Conservation (phyloP, 2,113 vertebrate species). For the Promerops cafer region DNA sequence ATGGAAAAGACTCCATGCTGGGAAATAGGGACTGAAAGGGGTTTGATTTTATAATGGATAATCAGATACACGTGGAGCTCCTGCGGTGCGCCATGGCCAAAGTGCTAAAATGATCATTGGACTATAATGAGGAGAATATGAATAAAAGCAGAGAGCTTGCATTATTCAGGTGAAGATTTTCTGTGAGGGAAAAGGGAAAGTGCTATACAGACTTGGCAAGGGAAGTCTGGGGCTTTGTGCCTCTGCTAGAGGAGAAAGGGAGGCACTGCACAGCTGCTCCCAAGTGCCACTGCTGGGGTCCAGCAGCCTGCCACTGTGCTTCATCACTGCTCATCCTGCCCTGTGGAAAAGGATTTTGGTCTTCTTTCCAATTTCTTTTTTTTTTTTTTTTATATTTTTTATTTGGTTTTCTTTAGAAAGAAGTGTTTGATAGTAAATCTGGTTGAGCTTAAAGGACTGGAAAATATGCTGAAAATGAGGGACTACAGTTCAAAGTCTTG, state of each 20-base stretch:
- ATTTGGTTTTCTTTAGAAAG: neutral
- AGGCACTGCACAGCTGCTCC: neutral
- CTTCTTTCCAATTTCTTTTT: neutral
- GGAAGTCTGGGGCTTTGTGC: neutral
- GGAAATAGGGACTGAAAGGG: neutral
- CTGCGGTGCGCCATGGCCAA: fast-evolving
- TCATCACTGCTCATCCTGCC: neutral
- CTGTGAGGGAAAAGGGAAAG: neutral
- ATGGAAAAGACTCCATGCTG: constrained; percentile 1
- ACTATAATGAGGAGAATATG: neutral
- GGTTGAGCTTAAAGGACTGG: neutral
- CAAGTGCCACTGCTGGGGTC: fast-evolving
- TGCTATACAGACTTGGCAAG: neutral
- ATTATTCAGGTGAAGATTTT: neutral
- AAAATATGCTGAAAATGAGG: neutral
- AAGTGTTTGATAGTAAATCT: neutral
- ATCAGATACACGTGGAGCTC: constrained; percentile 10
- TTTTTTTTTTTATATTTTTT: neutral
- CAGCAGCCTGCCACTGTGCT: neutral
- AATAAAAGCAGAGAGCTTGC: neutral
- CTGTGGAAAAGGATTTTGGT: neutral
- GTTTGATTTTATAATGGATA: constrained; percentile 37
- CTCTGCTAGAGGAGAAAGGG: neutral
- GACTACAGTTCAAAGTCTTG: neutral
- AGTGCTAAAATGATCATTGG: constrained; percentile 25